These are phyloP conservation scores for Acanthosoma haemorrhoidale DNA, from an alignment of 2,888 invertebrate genomes.

Conservation along the genomic window DNA sequence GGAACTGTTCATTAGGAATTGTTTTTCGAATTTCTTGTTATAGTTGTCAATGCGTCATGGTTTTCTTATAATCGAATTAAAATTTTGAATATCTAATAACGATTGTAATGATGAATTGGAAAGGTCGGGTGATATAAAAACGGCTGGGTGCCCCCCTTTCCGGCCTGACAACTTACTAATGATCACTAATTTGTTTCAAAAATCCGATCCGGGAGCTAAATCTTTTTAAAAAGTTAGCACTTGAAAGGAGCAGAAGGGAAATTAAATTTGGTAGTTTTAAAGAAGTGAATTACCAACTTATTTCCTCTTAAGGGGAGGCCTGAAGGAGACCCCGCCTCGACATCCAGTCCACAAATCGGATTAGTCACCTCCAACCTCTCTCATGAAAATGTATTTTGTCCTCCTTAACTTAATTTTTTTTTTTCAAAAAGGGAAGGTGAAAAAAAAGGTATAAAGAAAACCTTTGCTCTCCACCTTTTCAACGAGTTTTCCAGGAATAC, in stretches of 20 bases:
- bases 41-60: too few relatives aligned
- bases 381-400: constrained; percentile 4
- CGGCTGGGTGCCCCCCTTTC: too few relatives aligned
- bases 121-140: too few relatives aligned
- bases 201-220: neutral
- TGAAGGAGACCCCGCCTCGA: neutral
- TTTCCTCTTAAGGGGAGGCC: neutral
- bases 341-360: neutral
- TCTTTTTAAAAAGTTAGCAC: neutral
- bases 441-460: neutral
- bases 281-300: constrained; percentile 12
- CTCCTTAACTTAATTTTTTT: neutral
- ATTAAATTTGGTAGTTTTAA: constrained; percentile 14
- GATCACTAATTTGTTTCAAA: neutral
- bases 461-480: neutral
- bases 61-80: too few relatives aligned
- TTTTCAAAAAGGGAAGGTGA: neutral
- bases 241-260: neutral
- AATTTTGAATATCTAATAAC: too few relatives aligned
- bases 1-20: too few relatives aligned
- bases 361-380: neutral
- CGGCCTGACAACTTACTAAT: neutral
- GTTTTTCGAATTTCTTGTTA: too few relatives aligned
- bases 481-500: neutral
- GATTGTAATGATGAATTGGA: too few relatives aligned